Evolutionary conservation across 2,113 vertebrate genomes (phyloP).

Genomic region (Cyrtonyx montezumae): DNA sequence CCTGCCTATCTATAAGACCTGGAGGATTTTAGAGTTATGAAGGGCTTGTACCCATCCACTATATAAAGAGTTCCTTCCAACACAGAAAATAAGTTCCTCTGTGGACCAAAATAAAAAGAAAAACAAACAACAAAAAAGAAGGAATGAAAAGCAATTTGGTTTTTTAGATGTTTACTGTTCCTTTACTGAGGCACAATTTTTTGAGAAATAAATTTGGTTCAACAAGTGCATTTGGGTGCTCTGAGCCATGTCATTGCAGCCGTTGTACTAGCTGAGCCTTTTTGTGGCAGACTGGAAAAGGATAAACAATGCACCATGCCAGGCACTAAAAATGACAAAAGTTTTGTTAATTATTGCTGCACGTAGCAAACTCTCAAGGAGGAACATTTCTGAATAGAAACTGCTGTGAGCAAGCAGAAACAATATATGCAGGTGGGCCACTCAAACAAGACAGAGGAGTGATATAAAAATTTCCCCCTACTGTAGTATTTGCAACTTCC

Average conservation of each 20-base stretch:
- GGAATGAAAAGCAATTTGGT: not conserved
- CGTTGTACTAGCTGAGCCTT: not conserved
- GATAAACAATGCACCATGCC: not conserved
- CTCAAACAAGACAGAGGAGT: not conserved
- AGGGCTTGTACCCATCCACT: not conserved
- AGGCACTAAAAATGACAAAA: not conserved
- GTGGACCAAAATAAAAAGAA: not conserved
- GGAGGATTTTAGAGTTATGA: not conserved
- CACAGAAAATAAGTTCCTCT: not conserved
- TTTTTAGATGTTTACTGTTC: not conserved
- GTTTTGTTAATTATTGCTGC: not conserved
- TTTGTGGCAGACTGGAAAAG: not conserved
- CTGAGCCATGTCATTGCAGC: not conserved
- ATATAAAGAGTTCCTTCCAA: not conserved
- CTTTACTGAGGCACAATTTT: not conserved
- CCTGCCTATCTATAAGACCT: not conserved
- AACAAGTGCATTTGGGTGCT: not conserved
- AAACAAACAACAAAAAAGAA: not conserved
- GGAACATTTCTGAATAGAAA: not conserved
- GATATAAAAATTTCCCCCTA: not conserved
- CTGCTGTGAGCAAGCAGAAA: not conserved
- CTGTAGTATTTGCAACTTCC: not conserved
- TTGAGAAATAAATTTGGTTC: not conserved
- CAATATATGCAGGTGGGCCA: not conserved
- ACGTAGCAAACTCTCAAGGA: not conserved